Conservation (phyloP, 2,797 vertebrate genomes). For the Okamejei kenojei region DNA sequence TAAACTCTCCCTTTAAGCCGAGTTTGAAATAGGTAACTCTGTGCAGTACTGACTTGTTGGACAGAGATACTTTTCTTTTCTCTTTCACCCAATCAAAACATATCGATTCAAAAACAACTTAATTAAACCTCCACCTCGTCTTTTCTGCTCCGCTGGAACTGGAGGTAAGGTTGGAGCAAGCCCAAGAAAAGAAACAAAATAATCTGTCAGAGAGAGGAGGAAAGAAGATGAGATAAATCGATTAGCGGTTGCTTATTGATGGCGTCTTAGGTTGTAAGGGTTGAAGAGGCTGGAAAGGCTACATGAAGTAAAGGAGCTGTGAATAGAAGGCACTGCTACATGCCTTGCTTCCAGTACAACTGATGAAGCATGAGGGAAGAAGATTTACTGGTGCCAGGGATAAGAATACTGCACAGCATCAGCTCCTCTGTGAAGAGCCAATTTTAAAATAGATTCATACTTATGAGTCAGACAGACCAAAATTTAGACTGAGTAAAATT, state of each 20-base stretch:
- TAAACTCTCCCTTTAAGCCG: neutral
- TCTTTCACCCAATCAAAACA: neutral
- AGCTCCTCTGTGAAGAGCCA: neutral
- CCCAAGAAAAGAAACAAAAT: too few species aligned
- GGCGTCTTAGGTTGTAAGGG: neutral
- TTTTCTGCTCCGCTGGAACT: neutral
- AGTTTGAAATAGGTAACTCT: neutral
- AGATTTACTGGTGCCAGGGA: neutral
- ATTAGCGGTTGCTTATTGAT: neutral
- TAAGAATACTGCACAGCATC: neutral
- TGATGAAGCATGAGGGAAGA: neutral
- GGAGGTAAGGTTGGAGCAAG: neutral
- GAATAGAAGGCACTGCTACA: neutral
- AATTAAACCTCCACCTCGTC: neutral
- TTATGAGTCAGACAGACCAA: neutral
- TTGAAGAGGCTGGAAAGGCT: neutral
- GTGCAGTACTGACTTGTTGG: neutral
- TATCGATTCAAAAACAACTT: neutral
- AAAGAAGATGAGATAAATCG: neutral
- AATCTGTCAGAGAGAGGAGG: neutral
- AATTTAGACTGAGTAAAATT: neutral
- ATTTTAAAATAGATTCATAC: conserved; percentile 19
- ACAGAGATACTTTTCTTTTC: neutral
- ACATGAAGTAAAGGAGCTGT: neutral
- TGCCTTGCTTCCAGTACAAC: neutral